Conservation (phyloP, 1,140 invertebrate species). For the Daktulosphaira vitifoliae region DNA sequence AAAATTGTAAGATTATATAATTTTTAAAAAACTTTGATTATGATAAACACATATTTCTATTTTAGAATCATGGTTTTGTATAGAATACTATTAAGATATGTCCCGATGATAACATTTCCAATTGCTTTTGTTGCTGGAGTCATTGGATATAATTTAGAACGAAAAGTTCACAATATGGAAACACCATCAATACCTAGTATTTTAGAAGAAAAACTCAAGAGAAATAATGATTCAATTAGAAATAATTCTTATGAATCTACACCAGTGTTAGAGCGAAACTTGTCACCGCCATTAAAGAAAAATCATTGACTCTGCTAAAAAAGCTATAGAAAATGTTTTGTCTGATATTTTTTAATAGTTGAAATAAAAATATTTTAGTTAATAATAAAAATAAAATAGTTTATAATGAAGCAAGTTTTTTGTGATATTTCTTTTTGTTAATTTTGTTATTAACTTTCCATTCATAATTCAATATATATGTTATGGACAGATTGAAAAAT, state of each 20-base stretch:
- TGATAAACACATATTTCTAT: not conserved
- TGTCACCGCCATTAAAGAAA: slow-evolving; percentile 11
- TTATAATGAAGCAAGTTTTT: too few relatives aligned
- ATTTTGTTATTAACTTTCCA: too few relatives aligned
- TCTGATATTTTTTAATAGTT: too few relatives aligned
- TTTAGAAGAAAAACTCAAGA: slow-evolving; percentile 19
- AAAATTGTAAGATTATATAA: slow-evolving; percentile 32
- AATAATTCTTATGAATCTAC: not conserved
- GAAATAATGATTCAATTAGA: slow-evolving; percentile 1
- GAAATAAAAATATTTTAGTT: too few relatives aligned
- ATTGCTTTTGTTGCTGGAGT: slow-evolving; percentile 24
- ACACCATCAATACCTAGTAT: slow-evolving; percentile 19
- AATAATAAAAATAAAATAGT: too few relatives aligned
- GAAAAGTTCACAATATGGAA: not conserved
- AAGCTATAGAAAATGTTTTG: too few relatives aligned
- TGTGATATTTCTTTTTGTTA: too few relatives aligned
- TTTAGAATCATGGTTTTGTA: slow-evolving; percentile 3
- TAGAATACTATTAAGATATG: slow-evolving; percentile 6
- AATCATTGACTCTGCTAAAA: not conserved
- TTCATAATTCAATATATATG: too few relatives aligned
- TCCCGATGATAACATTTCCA: slow-evolving; percentile 24
- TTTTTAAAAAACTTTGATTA: not conserved
- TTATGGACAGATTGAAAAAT: too few relatives aligned
- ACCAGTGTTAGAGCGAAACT: slow-evolving; percentile 17
- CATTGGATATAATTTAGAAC: slow-evolving; percentile 24